phyloP scores from a whole-genome alignment of 2,113 vertebrate genomes.

The Oxygymnocypris stewartii region DNA sequence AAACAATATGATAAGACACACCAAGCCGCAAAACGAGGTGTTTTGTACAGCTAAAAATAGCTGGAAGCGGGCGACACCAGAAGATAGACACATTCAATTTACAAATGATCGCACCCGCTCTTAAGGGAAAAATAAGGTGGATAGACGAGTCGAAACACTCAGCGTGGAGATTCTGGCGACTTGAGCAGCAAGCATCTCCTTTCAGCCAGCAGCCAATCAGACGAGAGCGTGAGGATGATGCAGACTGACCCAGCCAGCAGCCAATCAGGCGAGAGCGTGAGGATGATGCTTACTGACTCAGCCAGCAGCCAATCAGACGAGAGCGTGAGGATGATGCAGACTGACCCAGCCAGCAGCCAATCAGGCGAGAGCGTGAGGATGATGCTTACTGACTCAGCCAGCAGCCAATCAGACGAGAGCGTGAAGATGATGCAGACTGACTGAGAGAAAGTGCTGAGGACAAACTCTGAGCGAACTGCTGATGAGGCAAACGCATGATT shows the following conservation, averaged over 20 bases:
- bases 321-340: neutral
- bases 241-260: neutral
- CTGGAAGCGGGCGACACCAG: too few relatives aligned
- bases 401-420: neutral
- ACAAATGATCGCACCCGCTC: too few relatives aligned
- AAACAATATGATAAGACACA: too few relatives aligned
- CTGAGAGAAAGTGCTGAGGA: constrained; percentile 49
- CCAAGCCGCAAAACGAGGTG: too few relatives aligned
- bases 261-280: constrained; percentile 18
- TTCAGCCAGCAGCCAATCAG: neutral
- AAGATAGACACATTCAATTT: too few relatives aligned
- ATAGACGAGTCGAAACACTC: neutral
- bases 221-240: constrained; percentile 11
- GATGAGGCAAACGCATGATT: neutral
- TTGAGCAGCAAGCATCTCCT: neutral
- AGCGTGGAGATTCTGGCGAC: neutral
- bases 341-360: neutral
- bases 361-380: constrained; percentile 14
- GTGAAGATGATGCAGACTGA: neutral
- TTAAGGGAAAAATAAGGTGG: neutral
- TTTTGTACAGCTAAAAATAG: too few relatives aligned
- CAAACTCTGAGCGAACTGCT: constrained; percentile 19
- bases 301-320: neutral
- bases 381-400: neutral
- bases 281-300: neutral